Percentiles rank a stretch among this genome's conserved stretches.
Conservation (phyloP, 2,888 invertebrate species). For the Drosophila affinis region DNA sequence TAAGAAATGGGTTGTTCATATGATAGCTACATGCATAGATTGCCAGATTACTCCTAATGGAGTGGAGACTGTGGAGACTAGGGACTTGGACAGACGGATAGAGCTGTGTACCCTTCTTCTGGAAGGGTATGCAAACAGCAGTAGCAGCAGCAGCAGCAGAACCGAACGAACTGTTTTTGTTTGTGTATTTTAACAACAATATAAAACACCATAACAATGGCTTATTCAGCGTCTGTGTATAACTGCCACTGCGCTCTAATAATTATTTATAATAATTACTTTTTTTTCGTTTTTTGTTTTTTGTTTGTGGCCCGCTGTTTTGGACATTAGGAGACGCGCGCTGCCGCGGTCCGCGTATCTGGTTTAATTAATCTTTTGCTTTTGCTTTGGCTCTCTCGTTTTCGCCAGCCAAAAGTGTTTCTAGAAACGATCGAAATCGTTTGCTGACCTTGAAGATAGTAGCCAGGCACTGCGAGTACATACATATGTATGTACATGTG, state of each 20-base stretch:
- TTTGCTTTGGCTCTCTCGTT: slow-evolving; percentile 5
- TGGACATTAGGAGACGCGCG: slow-evolving; percentile 50
- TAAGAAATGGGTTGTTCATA: neutral
- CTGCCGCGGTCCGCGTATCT: slow-evolving; percentile 8
- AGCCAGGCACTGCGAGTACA: slow-evolving; percentile 5
- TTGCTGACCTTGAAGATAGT: slow-evolving; percentile 62
- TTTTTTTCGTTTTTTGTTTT: slow-evolving; percentile 5
- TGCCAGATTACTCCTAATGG: no score
- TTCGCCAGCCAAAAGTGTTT: slow-evolving; percentile 39
- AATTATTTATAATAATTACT: slow-evolving; percentile 78
- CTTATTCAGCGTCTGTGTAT: slow-evolving; percentile 44
- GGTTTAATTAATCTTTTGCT: slow-evolving; percentile 60
- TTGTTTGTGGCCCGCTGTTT: slow-evolving; percentile 57
- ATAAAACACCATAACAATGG: slow-evolving; percentile 32
- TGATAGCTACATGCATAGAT: no score
- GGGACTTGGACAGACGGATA: neutral
- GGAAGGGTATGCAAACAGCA: slow-evolving; percentile 1
- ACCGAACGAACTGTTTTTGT: slow-evolving; percentile 43
- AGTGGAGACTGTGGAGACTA: neutral
- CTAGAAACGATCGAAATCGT: slow-evolving; percentile 60
- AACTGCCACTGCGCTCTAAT: slow-evolving; percentile 77
- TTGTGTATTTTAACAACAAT: slow-evolving; percentile 38
- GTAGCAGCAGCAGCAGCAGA: slow-evolving; percentile 30
- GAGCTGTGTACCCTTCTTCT: neutral
- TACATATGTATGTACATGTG: slow-evolving; percentile 7